These are phyloP conservation scores for Phengaris arion DNA, from an alignment of 2,888 invertebrate genomes.

Conservation along the genomic window DNA sequence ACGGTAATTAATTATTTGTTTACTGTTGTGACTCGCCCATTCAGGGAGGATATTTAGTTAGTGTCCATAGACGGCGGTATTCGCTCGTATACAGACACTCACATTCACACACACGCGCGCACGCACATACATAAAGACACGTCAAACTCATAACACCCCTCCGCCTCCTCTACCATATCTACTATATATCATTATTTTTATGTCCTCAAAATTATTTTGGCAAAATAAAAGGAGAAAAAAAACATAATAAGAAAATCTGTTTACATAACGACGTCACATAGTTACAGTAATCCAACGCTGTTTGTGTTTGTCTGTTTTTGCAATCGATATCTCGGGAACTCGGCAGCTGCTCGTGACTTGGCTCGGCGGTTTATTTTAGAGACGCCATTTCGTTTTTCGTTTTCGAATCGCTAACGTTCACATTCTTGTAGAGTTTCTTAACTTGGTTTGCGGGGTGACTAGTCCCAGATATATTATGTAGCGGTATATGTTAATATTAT, in stretches of 20 bases:
- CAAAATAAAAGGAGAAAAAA: neutral
- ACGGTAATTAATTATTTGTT: no score
- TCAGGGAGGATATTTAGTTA: no score
- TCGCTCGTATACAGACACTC: no score
- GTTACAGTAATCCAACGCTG: constrained; percentile 35
- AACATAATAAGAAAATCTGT: neutral
- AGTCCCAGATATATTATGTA: no score
- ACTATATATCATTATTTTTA: neutral
- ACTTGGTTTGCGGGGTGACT: neutral
- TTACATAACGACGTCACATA: neutral
- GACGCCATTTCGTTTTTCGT: constrained; percentile 32
- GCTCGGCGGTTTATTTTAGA: constrained; percentile 41
- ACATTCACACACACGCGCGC: no score
- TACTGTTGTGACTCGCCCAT: no score
- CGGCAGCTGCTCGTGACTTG: constrained; percentile 57
- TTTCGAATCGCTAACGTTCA: constrained; percentile 26
- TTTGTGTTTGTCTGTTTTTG: constrained; percentile 46
- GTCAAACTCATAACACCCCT: no score
- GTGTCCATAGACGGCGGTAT: no score
- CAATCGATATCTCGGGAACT: constrained; percentile 70
- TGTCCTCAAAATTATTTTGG: neutral
- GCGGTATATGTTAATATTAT: no score
- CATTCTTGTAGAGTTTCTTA: neutral
- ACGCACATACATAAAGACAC: no score
- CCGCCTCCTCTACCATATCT: no score